A percentile compares a stretch with the other conserved stretches of the same genome.
Conservation (phyloP, 2,797 vertebrate species). For the Echeneis naucrates region DNA sequence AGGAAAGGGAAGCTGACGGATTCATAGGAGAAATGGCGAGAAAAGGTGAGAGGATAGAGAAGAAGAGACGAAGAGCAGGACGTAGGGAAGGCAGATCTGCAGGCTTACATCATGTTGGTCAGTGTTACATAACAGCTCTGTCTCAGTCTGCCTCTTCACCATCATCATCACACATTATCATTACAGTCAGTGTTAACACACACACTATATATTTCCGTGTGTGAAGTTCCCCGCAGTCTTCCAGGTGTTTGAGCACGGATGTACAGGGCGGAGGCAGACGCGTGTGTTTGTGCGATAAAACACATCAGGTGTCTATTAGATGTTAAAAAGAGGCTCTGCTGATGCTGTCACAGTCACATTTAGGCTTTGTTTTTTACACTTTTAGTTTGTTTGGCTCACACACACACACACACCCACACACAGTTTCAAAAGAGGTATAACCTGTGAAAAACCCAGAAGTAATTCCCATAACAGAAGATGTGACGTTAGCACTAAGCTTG, state of each 20-base stretch:
- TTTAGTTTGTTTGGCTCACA: background rate
- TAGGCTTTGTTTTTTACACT: background rate
- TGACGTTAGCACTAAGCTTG: background rate
- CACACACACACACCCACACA: too few relatives aligned
- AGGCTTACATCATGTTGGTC: constrained; percentile 63
- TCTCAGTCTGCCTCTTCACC: constrained; percentile 28
- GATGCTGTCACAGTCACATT: background rate
- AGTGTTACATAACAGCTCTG: constrained; percentile 66
- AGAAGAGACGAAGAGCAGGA: background rate
- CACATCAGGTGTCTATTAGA: background rate
- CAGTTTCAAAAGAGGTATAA: background rate
- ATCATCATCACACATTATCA: constrained; percentile 16
- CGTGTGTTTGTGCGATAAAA: background rate
- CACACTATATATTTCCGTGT: background rate
- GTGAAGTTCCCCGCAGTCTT: background rate
- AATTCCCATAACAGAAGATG: background rate
- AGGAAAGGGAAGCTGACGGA: background rate
- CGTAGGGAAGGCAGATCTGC: background rate
- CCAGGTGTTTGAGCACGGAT: background rate
- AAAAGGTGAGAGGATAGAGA: background rate
- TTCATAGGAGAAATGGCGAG: background rate
- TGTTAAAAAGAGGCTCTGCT: background rate
- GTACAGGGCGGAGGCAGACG: too few relatives aligned
- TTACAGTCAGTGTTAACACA: constrained; percentile 26
- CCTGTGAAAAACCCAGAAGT: background rate